Evolutionary conservation across 2,888 invertebrate species (phyloP).

Genomic region (Callimorpha dominula): DNA sequence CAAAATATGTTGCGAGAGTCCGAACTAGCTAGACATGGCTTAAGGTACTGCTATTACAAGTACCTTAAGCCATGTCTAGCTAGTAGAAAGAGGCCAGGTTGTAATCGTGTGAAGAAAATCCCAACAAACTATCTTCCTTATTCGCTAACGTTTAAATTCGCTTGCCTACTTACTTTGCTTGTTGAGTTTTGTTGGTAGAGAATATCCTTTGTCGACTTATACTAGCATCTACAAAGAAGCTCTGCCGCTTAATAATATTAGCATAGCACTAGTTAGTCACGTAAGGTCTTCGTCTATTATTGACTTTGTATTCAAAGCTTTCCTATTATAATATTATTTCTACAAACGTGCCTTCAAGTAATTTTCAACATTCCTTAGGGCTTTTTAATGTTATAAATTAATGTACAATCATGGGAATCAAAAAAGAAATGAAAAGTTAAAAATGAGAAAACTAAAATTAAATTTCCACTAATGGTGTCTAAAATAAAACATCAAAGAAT

Average conservation of each 20-base stretch:
- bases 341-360: neutral
- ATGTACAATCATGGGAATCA: neutral
- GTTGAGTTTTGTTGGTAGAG: neutral
- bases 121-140: neutral
- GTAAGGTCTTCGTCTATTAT: neutral
- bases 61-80: too few relatives aligned
- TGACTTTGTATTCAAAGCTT: neutral
- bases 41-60: too few relatives aligned
- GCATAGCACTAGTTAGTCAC: neutral
- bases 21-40: too few relatives aligned
- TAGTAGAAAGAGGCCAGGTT: neutral
- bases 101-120: neutral
- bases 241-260: neutral
- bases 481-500: constrained; percentile 8
- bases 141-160: neutral
- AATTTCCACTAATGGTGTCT: neutral
- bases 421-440: neutral
- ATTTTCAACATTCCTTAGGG: neutral
- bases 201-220: neutral
- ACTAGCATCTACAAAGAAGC: neutral
- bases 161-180: neutral
- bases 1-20: too few relatives aligned
- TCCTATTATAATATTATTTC: neutral
- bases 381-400: neutral
- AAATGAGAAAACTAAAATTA: neutral